Conservation (phyloP, 2,113 vertebrate species). For the Rissa tridactyla region DNA sequence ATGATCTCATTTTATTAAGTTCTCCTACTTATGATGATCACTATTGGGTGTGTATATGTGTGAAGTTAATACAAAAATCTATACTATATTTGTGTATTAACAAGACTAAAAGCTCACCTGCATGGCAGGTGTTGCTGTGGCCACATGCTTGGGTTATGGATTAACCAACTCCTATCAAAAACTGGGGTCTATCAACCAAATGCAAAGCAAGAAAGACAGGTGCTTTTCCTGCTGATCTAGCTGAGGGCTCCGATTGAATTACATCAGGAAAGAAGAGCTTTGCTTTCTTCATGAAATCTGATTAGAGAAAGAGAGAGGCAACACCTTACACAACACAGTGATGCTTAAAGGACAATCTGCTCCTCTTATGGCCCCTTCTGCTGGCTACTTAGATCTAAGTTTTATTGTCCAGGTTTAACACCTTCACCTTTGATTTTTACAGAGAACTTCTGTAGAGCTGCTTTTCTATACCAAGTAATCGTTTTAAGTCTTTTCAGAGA, state of each 20-base stretch:
- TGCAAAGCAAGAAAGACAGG: slow-evolving; percentile 45
- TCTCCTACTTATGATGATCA: background rate
- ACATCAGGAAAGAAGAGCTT: slow-evolving; percentile 43
- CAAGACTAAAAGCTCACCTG: slow-evolving; percentile 57
- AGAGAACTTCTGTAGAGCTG: background rate
- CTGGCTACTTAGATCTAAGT: slow-evolving; percentile 65
- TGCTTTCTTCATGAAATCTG: slow-evolving; percentile 51
- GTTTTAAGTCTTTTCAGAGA: slow-evolving; percentile 39
- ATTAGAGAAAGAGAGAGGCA: slow-evolving; percentile 42
- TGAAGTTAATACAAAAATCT: background rate
- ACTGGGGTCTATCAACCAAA: background rate
- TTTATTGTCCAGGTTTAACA: slow-evolving; percentile 54
- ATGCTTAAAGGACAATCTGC: slow-evolving; percentile 41
- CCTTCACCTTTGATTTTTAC: slow-evolving; percentile 53
- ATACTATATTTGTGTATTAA: background rate
- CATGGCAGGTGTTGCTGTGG: slow-evolving; percentile 59
- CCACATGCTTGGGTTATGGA: slow-evolving; percentile 45
- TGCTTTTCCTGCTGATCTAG: slow-evolving; percentile 24
- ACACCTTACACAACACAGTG: background rate
- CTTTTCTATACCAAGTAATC: slow-evolving; percentile 23
- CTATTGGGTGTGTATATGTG: background rate
- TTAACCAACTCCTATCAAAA: slow-evolving; percentile 59
- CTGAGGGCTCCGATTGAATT: slow-evolving; percentile 50
- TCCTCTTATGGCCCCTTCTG: slow-evolving; percentile 29
- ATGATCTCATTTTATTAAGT: slow-evolving; percentile 25